Conservation (phyloP, 2,888 invertebrate genomes). For the Drosophila prolongata region DNA sequence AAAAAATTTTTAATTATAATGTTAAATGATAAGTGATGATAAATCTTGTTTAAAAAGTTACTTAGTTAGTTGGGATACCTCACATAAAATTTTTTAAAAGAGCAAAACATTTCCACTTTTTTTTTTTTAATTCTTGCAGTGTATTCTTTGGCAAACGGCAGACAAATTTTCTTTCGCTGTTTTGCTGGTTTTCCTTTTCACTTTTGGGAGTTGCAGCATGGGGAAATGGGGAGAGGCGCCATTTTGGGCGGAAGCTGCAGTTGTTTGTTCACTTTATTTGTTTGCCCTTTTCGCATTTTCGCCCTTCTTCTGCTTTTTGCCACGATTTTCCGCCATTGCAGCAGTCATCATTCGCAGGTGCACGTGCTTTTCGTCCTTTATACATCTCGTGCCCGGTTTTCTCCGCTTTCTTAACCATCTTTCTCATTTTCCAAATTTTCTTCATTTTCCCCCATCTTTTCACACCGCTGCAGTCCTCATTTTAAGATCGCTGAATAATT, state of each 20-base stretch:
- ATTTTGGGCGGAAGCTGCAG: constrained; percentile 61
- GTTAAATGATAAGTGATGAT: too few relatives aligned
- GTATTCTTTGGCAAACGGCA: constrained; percentile 34
- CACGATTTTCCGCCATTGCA: constrained; percentile 22
- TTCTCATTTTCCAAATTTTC: neutral
- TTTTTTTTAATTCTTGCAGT: neutral
- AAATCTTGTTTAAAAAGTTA: too few relatives aligned
- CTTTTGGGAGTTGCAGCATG: constrained; percentile 15
- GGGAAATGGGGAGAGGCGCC: constrained; percentile 44
- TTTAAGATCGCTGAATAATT: constrained; percentile 67
- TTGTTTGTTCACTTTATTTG: constrained; percentile 56
- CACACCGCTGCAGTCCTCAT: neutral
- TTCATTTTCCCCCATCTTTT: neutral
- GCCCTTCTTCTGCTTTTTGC: constrained; percentile 25
- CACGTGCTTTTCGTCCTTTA: constrained; percentile 23
- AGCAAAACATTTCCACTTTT: too few relatives aligned
- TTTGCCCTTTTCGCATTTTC: constrained; percentile 28
- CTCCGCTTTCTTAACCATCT: neutral
- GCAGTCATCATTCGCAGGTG: constrained; percentile 8
- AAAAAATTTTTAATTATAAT: too few relatives aligned
- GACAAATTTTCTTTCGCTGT: constrained; percentile 48
- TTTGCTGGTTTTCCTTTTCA: constrained; percentile 11
- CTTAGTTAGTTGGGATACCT: too few relatives aligned
- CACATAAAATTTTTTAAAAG: too few relatives aligned
- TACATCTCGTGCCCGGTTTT: constrained; percentile 18